A percentile compares a stretch with the other conserved stretches of the same genome.
These are phyloP conservation scores for Megamerina dolium DNA, from an alignment of 2,888 invertebrate genomes.

Conservation along the genomic window DNA sequence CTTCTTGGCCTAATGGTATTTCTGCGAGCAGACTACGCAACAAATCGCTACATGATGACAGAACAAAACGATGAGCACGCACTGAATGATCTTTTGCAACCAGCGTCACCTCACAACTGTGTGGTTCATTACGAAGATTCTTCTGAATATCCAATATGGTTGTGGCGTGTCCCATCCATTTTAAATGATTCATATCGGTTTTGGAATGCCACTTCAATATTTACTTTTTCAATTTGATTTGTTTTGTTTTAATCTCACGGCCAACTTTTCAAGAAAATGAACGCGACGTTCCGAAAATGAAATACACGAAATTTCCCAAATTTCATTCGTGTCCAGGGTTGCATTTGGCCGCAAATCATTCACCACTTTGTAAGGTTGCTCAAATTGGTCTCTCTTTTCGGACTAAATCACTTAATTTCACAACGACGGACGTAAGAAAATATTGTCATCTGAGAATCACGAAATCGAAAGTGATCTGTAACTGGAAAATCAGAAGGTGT, in stretches of 20 bases:
- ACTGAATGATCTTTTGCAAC: constrained; percentile 41
- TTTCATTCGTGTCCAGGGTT: constrained; percentile 6
- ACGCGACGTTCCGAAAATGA: constrained; percentile 21
- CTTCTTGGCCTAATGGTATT: constrained; percentile 38
- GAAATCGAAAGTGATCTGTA: too few relatives aligned
- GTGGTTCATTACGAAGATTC: constrained; percentile 34
- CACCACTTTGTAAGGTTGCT: too few relatives aligned
- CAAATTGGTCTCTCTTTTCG: too few relatives aligned
- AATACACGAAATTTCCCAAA: too few relatives aligned
- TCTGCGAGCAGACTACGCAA: constrained; percentile 40
- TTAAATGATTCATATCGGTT: constrained; percentile 40
- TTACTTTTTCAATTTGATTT: constrained; percentile 4
- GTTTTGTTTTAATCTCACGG: constrained; percentile 13
- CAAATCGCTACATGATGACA: constrained; percentile 45
- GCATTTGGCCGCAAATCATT: too few relatives aligned
- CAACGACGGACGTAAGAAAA: too few relatives aligned
- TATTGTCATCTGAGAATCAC: too few relatives aligned
- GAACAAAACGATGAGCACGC: constrained; percentile 44
- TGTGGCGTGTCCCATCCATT: constrained; percentile 48
- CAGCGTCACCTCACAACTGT: constrained; percentile 42
- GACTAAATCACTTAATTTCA: too few relatives aligned
- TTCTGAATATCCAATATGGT: constrained; percentile 47
- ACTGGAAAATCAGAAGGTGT: too few relatives aligned
- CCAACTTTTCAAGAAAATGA: too few relatives aligned
- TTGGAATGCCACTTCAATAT: not conserved